Evolutionary conservation across 2,113 vertebrate species (phyloP).

Genomic region (Apteryx owenii): DNA sequence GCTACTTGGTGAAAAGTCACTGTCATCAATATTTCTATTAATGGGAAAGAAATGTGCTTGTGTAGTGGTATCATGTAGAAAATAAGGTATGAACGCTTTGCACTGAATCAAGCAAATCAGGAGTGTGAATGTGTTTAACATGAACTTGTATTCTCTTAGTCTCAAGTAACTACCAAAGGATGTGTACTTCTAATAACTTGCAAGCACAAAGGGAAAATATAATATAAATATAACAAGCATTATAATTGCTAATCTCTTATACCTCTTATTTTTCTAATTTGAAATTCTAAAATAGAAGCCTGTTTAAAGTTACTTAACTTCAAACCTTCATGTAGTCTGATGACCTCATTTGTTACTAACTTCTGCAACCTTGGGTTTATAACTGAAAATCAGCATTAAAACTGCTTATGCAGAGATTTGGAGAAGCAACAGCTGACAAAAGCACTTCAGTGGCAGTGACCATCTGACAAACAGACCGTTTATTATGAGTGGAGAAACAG

Average conservation of each 20-base stretch:
- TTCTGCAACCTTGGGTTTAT: not conserved
- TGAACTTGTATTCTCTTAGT: not conserved
- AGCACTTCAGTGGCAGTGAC: not conserved
- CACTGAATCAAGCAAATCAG: constrained; percentile 1
- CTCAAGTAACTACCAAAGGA: constrained; percentile 9
- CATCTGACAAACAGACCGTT: not conserved
- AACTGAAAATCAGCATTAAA: not conserved
- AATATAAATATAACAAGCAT: constrained; percentile 33
- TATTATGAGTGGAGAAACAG: not conserved
- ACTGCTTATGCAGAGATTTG: not conserved
- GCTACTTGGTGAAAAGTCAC: not conserved
- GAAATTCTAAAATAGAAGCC: not conserved
- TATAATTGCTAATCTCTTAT: constrained; percentile 20
- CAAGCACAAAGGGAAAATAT: constrained; percentile 55
- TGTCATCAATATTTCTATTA: not conserved
- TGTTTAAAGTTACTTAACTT: not conserved
- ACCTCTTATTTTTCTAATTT: constrained; percentile 36
- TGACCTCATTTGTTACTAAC: not conserved
- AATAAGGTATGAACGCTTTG: not conserved
- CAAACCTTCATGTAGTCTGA: not conserved
- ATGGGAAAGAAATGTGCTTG: not conserved
- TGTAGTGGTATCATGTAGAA: not conserved
- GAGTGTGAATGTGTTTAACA: not conserved
- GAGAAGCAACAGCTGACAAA: constrained; percentile 8
- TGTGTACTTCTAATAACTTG: not conserved